phyloP scores from a whole-genome alignment of 2,888 invertebrate genomes.

The Elysia crispata region DNA sequence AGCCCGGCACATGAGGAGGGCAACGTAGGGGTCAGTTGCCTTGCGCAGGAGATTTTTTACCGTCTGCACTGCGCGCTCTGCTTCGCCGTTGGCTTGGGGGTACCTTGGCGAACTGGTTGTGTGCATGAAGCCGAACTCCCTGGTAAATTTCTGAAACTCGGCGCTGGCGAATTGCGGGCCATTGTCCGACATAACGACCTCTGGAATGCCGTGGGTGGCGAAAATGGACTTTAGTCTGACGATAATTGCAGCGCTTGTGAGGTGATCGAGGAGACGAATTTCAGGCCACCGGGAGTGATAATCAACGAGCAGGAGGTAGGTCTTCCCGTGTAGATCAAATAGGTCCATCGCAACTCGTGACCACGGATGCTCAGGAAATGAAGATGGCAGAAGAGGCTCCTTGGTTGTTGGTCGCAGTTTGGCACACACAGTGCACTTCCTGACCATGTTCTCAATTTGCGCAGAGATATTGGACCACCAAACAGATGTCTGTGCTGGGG shows the following conservation, averaged over 20 bases:
- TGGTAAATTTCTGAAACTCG: conserved; percentile 24
- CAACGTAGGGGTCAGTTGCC: conserved; percentile 31
- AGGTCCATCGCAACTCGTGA: conserved; percentile 25
- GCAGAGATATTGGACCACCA: conserved; percentile 27
- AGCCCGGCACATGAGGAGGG: conserved; percentile 23
- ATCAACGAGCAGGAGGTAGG: conserved; percentile 18
- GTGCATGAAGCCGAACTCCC: conserved; percentile 28
- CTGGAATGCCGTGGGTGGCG: conserved; percentile 17
- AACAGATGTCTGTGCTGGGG: not conserved
- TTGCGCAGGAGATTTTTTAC: conserved; percentile 29
- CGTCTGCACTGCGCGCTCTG: conserved; percentile 42
- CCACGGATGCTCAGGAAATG: conserved; percentile 17
- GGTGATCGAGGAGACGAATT: not conserved
- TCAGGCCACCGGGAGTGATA: conserved; percentile 37
- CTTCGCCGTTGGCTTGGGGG: conserved; percentile 31
- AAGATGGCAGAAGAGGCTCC: conserved; percentile 23
- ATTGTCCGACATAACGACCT: conserved; percentile 13
- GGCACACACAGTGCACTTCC: conserved; percentile 2
- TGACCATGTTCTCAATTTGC: conserved; percentile 30
- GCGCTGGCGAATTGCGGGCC: conserved; percentile 28
- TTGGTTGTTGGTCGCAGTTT: not conserved
- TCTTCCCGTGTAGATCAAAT: conserved; percentile 9
- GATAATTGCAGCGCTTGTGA: conserved; percentile 13
- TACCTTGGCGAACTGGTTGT: conserved; percentile 20
- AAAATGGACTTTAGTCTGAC: conserved; percentile 4